Evolutionary conservation across 2,113 vertebrate species (phyloP).

Genomic region (Triplophysa dalaica): DNA sequence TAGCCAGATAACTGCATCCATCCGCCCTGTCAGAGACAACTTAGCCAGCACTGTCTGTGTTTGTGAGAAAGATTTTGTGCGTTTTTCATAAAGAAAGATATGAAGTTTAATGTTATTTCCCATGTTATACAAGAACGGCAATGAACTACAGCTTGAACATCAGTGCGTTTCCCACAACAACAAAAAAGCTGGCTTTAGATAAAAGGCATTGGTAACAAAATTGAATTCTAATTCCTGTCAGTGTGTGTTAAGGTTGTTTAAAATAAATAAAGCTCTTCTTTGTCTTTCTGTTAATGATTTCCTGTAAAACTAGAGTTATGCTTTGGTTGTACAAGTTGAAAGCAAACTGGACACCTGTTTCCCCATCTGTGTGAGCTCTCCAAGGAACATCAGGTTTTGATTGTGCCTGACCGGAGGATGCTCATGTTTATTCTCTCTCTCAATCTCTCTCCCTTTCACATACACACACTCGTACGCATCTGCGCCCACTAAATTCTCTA

Average conservation of each 20-base stretch:
- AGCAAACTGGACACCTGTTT: slow-evolving; percentile 48
- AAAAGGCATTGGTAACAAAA: too few species aligned
- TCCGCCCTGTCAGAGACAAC: background rate
- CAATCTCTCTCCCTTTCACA: background rate
- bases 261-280: background rate
- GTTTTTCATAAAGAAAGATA: background rate
- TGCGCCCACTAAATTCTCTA: background rate
- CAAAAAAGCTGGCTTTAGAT: too few species aligned
- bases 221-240: background rate
- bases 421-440: background rate
- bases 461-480: background rate
- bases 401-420: slow-evolving; percentile 34
- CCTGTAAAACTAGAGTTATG: slow-evolving; percentile 3
- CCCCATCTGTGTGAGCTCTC: slow-evolving; percentile 50
- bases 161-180: slow-evolving; percentile 29
- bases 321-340: slow-evolving; percentile 30
- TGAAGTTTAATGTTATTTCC: too few species aligned
- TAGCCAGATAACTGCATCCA: slow-evolving; percentile 24
- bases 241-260: background rate
- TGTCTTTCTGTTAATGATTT: background rate
- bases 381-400: slow-evolving; percentile 38
- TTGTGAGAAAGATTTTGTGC: slow-evolving; percentile 15
- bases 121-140: too few species aligned
- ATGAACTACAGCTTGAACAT: too few species aligned
- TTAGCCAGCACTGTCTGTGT: background rate